Percentiles rank a stretch among this genome's conserved stretches.
Conservation (phyloP, 2,113 vertebrate genomes). For the Chloropsis cyanopogon region DNA sequence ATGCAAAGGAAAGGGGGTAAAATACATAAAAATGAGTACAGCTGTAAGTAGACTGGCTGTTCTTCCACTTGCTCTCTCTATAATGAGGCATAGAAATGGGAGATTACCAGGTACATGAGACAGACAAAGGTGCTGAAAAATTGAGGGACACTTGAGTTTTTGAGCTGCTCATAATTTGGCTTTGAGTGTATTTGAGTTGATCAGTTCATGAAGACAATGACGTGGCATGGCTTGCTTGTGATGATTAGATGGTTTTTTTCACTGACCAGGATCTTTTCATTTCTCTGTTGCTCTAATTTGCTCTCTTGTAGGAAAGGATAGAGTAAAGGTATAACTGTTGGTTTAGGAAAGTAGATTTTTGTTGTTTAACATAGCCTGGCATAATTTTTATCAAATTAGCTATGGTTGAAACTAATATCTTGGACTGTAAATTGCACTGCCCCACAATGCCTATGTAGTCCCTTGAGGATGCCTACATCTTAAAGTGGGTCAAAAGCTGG, state of each 20-base stretch:
- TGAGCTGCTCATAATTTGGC: background rate
- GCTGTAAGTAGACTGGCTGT: background rate
- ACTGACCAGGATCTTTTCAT: background rate
- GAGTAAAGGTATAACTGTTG: background rate
- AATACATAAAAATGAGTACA: background rate
- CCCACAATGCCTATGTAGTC: background rate
- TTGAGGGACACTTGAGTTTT: too few species aligned
- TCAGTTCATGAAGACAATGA: background rate
- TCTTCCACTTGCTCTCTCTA: background rate
- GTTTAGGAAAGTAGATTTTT: background rate
- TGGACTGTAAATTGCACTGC: background rate
- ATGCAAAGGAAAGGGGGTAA: background rate
- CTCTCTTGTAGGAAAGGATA: background rate
- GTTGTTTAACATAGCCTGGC: background rate
- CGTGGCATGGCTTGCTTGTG: background rate
- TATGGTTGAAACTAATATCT: background rate
- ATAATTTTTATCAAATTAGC: background rate
- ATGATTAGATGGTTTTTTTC: background rate
- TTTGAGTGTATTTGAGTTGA: background rate
- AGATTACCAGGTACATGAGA: background rate
- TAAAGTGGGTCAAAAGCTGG: background rate
- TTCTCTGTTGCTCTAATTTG: background rate
- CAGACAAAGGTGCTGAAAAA: background rate
- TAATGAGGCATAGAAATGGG: accelerated
- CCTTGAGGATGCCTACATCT: background rate